Conservation (phyloP, 2,113 vertebrate species). For the Parus major region DNA sequence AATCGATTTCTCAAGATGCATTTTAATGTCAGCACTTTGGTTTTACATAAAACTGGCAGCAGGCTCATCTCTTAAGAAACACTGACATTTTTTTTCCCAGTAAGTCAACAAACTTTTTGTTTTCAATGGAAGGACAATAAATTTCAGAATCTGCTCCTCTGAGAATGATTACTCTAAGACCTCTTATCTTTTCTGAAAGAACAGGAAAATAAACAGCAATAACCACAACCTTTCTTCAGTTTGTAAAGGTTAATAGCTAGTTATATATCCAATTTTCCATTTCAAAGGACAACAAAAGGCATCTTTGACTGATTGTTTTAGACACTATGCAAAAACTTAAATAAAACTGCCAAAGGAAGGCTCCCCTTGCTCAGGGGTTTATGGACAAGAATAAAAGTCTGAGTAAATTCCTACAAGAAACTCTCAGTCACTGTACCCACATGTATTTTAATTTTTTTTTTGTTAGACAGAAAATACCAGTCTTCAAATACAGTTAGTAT, state of each 20-base stretch:
- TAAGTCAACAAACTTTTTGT: accelerated
- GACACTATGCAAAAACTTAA: not conserved
- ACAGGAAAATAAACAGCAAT: not conserved
- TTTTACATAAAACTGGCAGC: not conserved
- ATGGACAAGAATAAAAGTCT: not conserved
- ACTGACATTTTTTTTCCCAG: not conserved
- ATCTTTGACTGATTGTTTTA: not conserved
- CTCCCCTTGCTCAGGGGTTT: not conserved
- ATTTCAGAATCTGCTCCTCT: not conserved
- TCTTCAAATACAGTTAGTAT: not conserved
- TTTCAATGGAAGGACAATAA: not conserved
- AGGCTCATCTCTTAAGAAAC: not conserved
- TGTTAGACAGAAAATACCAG: not conserved
- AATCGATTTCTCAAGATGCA: not conserved
- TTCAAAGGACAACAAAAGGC: not conserved
- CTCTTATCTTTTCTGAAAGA: not conserved
- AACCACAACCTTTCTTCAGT: not conserved
- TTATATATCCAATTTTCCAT: not conserved
- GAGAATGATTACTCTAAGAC: not conserved
- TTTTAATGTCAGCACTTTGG: not conserved
- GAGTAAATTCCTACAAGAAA: not conserved
- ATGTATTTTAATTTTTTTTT: not conserved
- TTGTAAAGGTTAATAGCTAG: not conserved
- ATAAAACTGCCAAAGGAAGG: not conserved
- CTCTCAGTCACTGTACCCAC: not conserved